phyloP scores from a whole-genome alignment of 2,113 vertebrate species.

The Triplophysa tibetana region DNA sequence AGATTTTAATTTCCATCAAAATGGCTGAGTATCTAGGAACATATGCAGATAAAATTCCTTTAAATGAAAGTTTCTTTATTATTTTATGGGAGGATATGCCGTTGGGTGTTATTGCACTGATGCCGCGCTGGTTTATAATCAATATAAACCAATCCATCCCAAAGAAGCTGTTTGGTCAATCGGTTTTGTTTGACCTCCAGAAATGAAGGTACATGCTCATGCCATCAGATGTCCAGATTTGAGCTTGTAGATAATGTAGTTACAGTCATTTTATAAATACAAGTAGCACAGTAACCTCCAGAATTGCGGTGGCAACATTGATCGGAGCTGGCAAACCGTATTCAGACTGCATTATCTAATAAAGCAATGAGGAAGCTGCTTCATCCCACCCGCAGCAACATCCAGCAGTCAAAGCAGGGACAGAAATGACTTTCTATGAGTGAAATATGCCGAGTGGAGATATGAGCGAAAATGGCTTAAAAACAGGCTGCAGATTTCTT shows the following conservation, averaged over 20 bases:
- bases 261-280: too few relatives aligned
- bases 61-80: constrained; percentile 11
- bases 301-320: too few relatives aligned
- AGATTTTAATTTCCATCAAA: constrained; percentile 49
- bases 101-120: background rate
- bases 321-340: too few relatives aligned
- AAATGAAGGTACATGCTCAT: background rate
- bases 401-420: too few relatives aligned
- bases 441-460: too few relatives aligned
- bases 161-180: background rate
- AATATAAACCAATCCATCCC: background rate
- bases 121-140: background rate
- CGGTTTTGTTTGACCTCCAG: background rate
- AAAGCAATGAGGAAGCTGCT: too few relatives aligned
- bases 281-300: too few relatives aligned
- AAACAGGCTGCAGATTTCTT: too few relatives aligned
- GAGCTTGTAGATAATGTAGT: background rate
- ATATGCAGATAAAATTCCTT: constrained; percentile 22
- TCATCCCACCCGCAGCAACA: too few relatives aligned
- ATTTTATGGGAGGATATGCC: background rate
- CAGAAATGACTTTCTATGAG: too few relatives aligned
- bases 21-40: constrained; percentile 38
- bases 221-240: background rate
- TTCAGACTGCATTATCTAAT: too few relatives aligned
- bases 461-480: too few relatives aligned